Conservation (phyloP, 2,113 vertebrate species). For the Corythornis vintsioides region DNA sequence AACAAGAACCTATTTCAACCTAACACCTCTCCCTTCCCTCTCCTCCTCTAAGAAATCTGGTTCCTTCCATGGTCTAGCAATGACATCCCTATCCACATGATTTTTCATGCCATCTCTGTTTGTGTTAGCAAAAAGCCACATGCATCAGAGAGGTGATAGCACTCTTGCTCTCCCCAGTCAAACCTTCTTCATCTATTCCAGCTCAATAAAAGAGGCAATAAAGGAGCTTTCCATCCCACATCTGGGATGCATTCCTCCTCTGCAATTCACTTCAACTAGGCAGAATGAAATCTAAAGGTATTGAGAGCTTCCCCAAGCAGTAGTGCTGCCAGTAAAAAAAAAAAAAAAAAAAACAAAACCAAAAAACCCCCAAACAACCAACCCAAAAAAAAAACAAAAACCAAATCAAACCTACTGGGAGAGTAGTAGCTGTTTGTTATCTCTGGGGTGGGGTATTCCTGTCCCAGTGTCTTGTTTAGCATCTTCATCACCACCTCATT, state of each 20-base stretch:
- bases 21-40: background rate
- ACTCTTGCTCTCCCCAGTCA: background rate
- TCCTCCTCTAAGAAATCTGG: background rate
- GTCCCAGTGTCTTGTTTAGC: slow-evolving; percentile 62
- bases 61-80: background rate
- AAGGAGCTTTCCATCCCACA: background rate
- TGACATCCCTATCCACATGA: background rate
- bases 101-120: background rate
- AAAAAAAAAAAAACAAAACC: background rate
- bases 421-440: slow-evolving; percentile 34
- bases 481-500: slow-evolving; percentile 74
- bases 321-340: slow-evolving; percentile 13
- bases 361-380: too few relatives aligned
- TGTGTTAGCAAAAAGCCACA: background rate
- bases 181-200: background rate
- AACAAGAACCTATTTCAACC: background rate
- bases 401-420: background rate
- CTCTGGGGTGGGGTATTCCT: slow-evolving; percentile 50
- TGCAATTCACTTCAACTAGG: background rate
- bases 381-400: too few relatives aligned
- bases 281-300: slow-evolving; percentile 21
- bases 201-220: background rate
- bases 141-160: background rate
- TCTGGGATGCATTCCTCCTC: slow-evolving; percentile 3
- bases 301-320: background rate